Evolutionary conservation across 2,888 invertebrate genomes (phyloP), one percentile per base, ranked within the genome.

Genomic region (Ophioninae sp.): DNA sequence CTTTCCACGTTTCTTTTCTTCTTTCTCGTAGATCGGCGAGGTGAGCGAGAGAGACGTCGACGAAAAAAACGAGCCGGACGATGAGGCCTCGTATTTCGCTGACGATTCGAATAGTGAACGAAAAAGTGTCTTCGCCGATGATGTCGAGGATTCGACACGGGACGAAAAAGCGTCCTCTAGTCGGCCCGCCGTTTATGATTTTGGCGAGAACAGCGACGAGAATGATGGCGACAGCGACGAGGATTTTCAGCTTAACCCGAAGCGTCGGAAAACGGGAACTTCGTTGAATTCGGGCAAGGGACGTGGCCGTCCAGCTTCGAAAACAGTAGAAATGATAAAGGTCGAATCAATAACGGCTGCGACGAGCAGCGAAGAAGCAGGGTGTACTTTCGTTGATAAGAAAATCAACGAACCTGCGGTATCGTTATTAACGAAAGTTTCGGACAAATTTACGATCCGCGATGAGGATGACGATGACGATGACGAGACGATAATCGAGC

Each of bases 21-120:
- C 80, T 57, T 90, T 90, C 88, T 85, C 85, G 20, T 89, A 92
- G 91, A 88, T 90, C 85, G 87, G 85, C 59, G 83, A 69, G 77
- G 82, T 84, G 82, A 88, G 87, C 79, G 79, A 80, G 61, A 50
- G 44, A 86, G 89, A 87, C 85, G 82, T 81, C 87, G 88, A 89
- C 81, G 89, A 79, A 85, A 87, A 87, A 65, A 61, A 74, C 70
- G 21, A 77, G 56, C 77, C 76, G 41, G 86, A 87, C 61, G 57
- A 77, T 65, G 59, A 50, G 23, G 30, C 69, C 20, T 69, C 77
- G 65, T 84, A 85, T 74, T 69, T 73, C 64, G 82, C 85, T n/a
- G 78, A 79, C 50, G 73, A 78, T 78, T 17, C 50, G 50, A 75
- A 84, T 37, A 65, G 41, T 41, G 21, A 69, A 10, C 44, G 78